Percentiles rank a stretch among this genome's conserved stretches.
phyloP scores from a whole-genome alignment of 1,140 invertebrate genomes.

The Drosophila jambulina region DNA sequence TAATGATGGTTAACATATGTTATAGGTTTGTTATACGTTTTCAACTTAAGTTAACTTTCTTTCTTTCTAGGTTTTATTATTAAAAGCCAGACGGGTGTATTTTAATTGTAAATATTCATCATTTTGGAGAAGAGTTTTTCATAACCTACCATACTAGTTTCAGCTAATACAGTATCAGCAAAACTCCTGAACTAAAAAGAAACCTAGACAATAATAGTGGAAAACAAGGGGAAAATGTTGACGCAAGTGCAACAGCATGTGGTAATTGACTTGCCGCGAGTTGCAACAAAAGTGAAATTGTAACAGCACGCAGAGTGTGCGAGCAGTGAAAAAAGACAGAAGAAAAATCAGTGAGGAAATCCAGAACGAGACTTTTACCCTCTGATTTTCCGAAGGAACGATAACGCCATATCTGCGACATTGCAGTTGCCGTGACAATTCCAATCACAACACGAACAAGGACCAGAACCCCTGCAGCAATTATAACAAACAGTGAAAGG shows the following conservation, averaged over 20 bases:
- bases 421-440: slow-evolving; percentile 73
- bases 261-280: slow-evolving; percentile 61
- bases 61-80: neutral
- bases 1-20: neutral
- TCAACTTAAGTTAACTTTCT: neutral
- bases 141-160: neutral
- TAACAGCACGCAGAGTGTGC: slow-evolving; percentile 61
- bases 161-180: slow-evolving; percentile 47
- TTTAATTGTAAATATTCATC: neutral
- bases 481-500: slow-evolving; percentile 19
- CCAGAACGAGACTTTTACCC: slow-evolving; percentile 7
- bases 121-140: neutral
- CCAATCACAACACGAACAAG: slow-evolving; percentile 61
- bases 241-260: slow-evolving; percentile 68
- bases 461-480: slow-evolving; percentile 34
- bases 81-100: neutral
- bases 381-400: slow-evolving; percentile 49
- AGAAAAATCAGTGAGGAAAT: slow-evolving; percentile 12
- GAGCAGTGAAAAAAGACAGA: slow-evolving; percentile 15
- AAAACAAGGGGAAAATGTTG: slow-evolving; percentile 2
- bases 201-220: no score
- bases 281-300: slow-evolving; percentile 65
- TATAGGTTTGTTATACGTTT: neutral
- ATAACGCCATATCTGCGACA: slow-evolving; percentile 19
- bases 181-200: slow-evolving; percentile 45